Evolutionary conservation across 2,113 vertebrate genomes (phyloP).

Genomic region (Podarcis raffonei): DNA sequence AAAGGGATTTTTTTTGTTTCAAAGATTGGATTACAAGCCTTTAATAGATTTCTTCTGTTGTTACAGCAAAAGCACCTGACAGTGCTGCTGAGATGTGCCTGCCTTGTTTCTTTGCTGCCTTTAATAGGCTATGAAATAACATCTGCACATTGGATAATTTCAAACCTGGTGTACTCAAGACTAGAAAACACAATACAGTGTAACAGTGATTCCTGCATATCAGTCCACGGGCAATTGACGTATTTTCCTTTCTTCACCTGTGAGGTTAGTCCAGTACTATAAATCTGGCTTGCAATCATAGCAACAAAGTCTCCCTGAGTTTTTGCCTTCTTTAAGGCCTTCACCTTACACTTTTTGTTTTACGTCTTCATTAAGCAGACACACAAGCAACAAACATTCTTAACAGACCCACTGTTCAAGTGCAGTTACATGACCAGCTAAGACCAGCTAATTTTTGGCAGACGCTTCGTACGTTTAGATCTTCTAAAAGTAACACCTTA

Average conservation of each 20-base stretch:
- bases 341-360: background rate
- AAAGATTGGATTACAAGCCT: slow-evolving; percentile 23
- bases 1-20: background rate
- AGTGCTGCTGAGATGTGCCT: slow-evolving; percentile 51
- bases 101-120: slow-evolving; percentile 38
- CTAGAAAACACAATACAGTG: background rate
- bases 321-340: background rate
- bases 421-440: background rate
- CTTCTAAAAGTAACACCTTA: background rate
- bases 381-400: background rate
- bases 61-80: slow-evolving; percentile 38
- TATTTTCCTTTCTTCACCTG: background rate
- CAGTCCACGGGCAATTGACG: background rate
- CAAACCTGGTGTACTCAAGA: slow-evolving; percentile 52
- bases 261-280: background rate
- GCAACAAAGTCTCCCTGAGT: background rate
- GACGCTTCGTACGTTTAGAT: background rate
- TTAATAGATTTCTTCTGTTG: slow-evolving; percentile 15
- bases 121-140: slow-evolving; percentile 56
- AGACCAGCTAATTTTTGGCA: background rate
- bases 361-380: background rate
- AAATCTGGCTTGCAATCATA: background rate
- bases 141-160: slow-evolving; percentile 51
- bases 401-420: background rate
- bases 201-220: background rate